Conservation (phyloP, 2,113 vertebrate genomes). For the Prionailurus viverrinus region DNA sequence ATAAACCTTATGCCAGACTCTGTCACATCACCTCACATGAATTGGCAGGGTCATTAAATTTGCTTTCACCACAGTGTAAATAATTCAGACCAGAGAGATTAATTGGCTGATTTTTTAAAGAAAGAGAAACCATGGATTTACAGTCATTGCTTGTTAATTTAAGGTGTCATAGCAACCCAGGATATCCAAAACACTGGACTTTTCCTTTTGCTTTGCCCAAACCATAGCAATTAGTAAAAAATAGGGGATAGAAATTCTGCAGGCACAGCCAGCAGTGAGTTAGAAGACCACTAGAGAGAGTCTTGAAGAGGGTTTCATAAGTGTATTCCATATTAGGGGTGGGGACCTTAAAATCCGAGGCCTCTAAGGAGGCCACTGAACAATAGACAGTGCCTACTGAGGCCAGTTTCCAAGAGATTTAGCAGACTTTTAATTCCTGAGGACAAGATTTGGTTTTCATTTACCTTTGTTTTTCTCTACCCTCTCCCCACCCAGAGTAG, state of each 20-base stretch:
- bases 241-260: neutral
- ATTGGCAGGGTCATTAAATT: neutral
- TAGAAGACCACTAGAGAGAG: neutral
- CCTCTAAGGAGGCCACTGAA: neutral
- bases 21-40: neutral
- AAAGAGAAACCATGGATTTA: neutral
- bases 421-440: neutral
- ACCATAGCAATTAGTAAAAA: neutral
- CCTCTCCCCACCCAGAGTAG: neutral
- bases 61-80: neutral
- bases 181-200: neutral
- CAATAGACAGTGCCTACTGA: neutral
- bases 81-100: slow-evolving; percentile 40
- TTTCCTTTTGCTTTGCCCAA: neutral
- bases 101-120: neutral
- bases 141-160: slow-evolving; percentile 44
- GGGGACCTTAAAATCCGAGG: neutral
- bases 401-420: neutral
- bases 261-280: neutral
- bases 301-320: neutral
- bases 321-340: neutral
- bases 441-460: neutral
- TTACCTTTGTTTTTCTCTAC: neutral
- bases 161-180: neutral
- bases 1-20: neutral